Evolutionary conservation across 2,113 vertebrate species (phyloP), one percentile per base, ranked within the genome.

Genomic region (Caloenas nicobarica): DNA sequence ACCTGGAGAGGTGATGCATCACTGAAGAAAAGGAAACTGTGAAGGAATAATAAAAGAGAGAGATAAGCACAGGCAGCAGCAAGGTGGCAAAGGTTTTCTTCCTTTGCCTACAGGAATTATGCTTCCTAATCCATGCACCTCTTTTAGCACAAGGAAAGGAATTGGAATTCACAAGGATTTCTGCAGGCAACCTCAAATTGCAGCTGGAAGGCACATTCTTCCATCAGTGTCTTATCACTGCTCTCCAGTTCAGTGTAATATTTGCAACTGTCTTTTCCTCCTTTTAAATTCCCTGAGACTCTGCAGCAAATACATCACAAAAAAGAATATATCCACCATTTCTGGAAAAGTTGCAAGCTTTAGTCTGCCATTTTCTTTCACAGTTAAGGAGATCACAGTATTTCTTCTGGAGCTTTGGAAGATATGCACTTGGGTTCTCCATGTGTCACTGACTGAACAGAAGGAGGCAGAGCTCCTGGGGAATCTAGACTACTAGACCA

Each of bases 1-100:
- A 87, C 57, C 69, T 62, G 57, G 26, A 93, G 57, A 48, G 80
- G 42, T 94, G 83, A 92, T 93, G 86, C 71, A 90, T 90, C 94
- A 90, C 31, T 56, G 44, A 84, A 71, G 46, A 95, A 95, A 93
- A 68, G 53, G 83, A 83, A 95, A 88, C 70, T 62, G 51, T 16
- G 62, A 93, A 95, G 64, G 44, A 93, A 44, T 73, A 78, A 91
- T 66, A 85, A 77, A 25, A 80, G 48, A 82, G 69, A 74, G 57
- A 94, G 53, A 68, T 40, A 83, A 93, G 86, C 18, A 86, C 23
- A 83, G 31, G 44, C 54, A 82, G 53, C 29, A 31, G 33, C 22
- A 77, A 95, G 50, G 40, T 80, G 21, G 44, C 31, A 65, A 78
- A 54, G 23, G 22, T 66, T 86, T 91, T 51, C 42, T 70, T 86